Base-by-base conservation (phyloP, 1,140 invertebrate species). In the Zaprionus nigranus region DNA sequence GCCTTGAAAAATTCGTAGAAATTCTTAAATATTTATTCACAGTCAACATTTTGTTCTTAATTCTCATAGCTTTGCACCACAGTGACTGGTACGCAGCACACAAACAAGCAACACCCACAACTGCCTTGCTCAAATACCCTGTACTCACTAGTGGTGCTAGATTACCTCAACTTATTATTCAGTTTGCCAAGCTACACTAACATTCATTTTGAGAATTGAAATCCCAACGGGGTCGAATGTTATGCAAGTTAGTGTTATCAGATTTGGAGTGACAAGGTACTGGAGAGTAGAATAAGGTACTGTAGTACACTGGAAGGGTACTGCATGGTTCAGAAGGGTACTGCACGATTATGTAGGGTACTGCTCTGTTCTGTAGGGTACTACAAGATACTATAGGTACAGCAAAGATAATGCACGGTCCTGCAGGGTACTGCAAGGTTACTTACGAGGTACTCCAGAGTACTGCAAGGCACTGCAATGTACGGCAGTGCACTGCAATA, bases 51-150 rank as follows among this genome's bases (percentile, higher is more conserved):
- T 22, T 12, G 20, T 22, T 22, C 7, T 12, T 20, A 22, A 51
- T 51, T 51, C 5, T 22, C 17, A 51, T 51, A 4, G 46, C 46
- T 24, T 51, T 24, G 46, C 20, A 24, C 46, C 46, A 51, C 46
- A 22, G 46, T 51, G 5, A 51, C 20, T 22, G 13, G 20, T 51
- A 46, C 40, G 40, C 40, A 51, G 46, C 46, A 13, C 17, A 22
- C 46, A 51, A 20, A 24, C 20, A 20, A 49, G 46, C 11, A 51
- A 24, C 46, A 51, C 46, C 46, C 46, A 51, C 46, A 51, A 51
- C 9, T 51, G 20, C 11, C 3, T 24, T 51, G 17, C 20, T 11
- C 20, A 20, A 51, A 51, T 51, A 51, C 46, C 46, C 46, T 51
- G 46, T 13, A 24, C 2, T 13, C 12, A 9, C n/a, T 3, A 5